Conservation (phyloP, 2,888 invertebrate genomes). For the Tanypteryx hageni region DNA sequence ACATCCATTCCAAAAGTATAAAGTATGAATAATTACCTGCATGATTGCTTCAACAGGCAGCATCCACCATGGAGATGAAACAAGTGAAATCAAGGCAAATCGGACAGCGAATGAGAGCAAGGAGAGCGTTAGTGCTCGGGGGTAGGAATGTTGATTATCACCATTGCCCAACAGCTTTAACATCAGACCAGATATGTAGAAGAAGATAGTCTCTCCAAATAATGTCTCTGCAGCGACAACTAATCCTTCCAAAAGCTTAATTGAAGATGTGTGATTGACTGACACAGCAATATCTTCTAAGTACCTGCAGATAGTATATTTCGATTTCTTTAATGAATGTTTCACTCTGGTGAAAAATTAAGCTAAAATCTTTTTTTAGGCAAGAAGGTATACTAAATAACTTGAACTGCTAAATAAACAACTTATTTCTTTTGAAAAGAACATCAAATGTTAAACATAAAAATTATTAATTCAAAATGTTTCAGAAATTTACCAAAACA, state of each 20-base stretch:
- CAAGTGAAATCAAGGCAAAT: slow-evolving; percentile 85
- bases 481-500: slow-evolving; percentile 82
- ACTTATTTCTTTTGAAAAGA: not conserved
- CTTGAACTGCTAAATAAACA: not conserved
- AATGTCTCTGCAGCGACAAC: slow-evolving; percentile 88
- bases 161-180: slow-evolving; percentile 79
- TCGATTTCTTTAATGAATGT: slow-evolving; percentile 22
- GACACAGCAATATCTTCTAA: slow-evolving; percentile 84
- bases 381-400: not conserved
- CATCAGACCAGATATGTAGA: slow-evolving; percentile 82
- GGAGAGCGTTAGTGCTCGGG: slow-evolving; percentile 86
- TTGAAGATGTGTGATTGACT: slow-evolving; percentile 80
- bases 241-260: slow-evolving; percentile 88
- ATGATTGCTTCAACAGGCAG: slow-evolving; percentile 87
- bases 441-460: slow-evolving; percentile 2
- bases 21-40: slow-evolving; percentile 75
- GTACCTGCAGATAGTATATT: slow-evolving; percentile 78
- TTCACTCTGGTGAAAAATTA: not conserved
- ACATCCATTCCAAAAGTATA: not conserved
- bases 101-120: slow-evolving; percentile 87
- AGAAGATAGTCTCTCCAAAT: slow-evolving; percentile 87
- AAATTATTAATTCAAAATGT: slow-evolving; percentile 28
- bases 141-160: slow-evolving; percentile 77
- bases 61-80: slow-evolving; percentile 89
- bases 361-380: not conserved